Evolutionary conservation across 2,888 invertebrate genomes (phyloP).

Genomic region (Anorthoa munda): DNA sequence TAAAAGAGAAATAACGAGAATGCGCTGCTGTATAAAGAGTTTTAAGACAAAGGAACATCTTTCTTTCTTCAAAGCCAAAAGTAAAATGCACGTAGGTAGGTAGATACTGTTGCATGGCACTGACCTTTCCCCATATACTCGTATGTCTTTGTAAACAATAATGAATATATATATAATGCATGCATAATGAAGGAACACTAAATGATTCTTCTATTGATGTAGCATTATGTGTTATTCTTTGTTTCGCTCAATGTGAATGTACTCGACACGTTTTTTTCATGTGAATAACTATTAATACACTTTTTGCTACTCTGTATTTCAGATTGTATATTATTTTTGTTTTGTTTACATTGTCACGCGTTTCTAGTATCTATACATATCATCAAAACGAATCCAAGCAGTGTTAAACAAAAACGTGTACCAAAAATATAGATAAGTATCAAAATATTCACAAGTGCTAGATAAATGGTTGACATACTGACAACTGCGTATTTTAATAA

Average conservation of each 20-base stretch:
- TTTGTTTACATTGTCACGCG: constrained; percentile 1
- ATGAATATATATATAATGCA: constrained; percentile 16
- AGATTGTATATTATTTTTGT: neutral
- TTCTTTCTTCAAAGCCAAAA: constrained; percentile 42
- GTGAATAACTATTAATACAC: neutral
- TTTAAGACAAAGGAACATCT: constrained; percentile 52
- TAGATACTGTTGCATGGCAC: constrained; percentile 6
- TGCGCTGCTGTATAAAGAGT: constrained; percentile 34
- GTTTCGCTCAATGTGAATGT: constrained; percentile 43
- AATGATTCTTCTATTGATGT: constrained; percentile 7
- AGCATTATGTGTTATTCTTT: constrained; percentile 23
- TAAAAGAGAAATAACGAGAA: constrained; percentile 42
- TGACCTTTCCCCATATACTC: constrained; percentile 44
- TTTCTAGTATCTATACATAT: neutral
- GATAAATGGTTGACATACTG: constrained; percentile 43
- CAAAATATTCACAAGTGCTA: constrained; percentile 26
- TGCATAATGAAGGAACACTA: constrained; percentile 20
- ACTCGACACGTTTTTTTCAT: neutral
- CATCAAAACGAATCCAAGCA: constrained; percentile 7
- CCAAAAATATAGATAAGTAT: constrained; percentile 32
- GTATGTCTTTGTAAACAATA: constrained; percentile 6
- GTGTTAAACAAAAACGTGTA: neutral
- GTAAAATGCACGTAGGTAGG: constrained; percentile 11
- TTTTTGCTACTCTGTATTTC: neutral
- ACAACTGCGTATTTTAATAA: constrained; percentile 36